Conservation (phyloP, 2,888 invertebrate genomes). For the Eupeodes latifasciatus region DNA sequence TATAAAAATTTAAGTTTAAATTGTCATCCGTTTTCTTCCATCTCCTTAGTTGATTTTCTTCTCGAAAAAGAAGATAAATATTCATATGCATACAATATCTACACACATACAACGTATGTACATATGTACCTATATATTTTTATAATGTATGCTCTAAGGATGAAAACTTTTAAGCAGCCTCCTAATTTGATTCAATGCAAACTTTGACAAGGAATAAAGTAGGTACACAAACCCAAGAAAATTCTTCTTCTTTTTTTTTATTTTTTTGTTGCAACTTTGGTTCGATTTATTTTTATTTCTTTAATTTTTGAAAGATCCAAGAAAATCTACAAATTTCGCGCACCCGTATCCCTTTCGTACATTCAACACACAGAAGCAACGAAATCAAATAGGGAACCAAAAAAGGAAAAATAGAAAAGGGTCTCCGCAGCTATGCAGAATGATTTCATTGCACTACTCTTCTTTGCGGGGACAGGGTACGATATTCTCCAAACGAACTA, state of each 20-base stretch:
- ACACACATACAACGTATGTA: neutral
- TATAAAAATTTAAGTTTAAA: slow-evolving; percentile 28
- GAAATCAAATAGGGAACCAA: neutral
- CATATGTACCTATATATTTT: neutral
- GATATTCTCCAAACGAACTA: neutral
- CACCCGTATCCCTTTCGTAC: slow-evolving; percentile 62
- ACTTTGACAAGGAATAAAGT: slow-evolving; percentile 59
- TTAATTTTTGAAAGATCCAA: slow-evolving; percentile 23
- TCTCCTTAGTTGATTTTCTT: slow-evolving; percentile 20
- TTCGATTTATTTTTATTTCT: slow-evolving; percentile 37
- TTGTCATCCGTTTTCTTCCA: slow-evolving; percentile 31
- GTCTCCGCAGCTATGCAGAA: slow-evolving; percentile 58
- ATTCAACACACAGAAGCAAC: slow-evolving; percentile 12
- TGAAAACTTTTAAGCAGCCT: slow-evolving; percentile 63
- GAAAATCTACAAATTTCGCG: slow-evolving; percentile 63
- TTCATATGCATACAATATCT: neutral
- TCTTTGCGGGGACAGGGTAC: slow-evolving; percentile 8
- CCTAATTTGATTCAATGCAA: slow-evolving; percentile 73
- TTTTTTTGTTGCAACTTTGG: neutral
- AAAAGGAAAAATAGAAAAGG: neutral
- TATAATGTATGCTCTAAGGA: slow-evolving; percentile 21
- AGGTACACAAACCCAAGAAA: slow-evolving; percentile 18
- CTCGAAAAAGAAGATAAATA: neutral
- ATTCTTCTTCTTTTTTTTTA: slow-evolving; percentile 13
- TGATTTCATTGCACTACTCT: slow-evolving; percentile 62